Base-by-base conservation (phyloP, 1,140 invertebrate genomes). In the Chironomus striatipennis region DNA sequence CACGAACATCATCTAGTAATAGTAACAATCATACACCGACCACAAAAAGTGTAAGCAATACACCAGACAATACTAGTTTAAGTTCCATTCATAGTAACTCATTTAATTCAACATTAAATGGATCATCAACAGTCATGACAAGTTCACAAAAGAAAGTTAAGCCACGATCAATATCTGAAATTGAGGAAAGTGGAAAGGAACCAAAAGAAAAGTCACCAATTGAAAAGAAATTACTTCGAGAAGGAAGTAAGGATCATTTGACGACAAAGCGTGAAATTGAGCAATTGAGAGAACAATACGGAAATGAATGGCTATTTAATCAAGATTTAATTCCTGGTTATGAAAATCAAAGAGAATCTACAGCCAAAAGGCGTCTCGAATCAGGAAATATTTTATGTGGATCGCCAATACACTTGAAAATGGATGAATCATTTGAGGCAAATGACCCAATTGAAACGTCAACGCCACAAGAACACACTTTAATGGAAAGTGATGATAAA, bases 261-360 rank as follows among this genome's bases (percentile, higher is more conserved):
- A 85, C 87, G 77, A 86, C 85, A 0, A 89, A 89, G 76, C 84
- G 85, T 75, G 84, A 89, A 79, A 86, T 90, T 74, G 82, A 88
- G 74, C 83, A 82, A 18, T 75, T 89, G 9, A 80, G 87, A 12
- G 79, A 86, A 75, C 85, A 85, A 57, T 88, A 85, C 79, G 88
- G 88, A 8, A 84, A 85, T 76, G 83, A 86, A 65, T 90, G 88
- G 88, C 76, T 90, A 12, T 85, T 85, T 64, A 83, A 80, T 75
- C 82, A 86, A 9, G 85, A 84, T 43, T 83, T 84, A 76, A 83
- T 88, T 73, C 81, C 88, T 76, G 87, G 87, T 47, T 77, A 86
- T 34, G 81, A 85, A 78, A 78, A 57, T 75, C 7, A 24, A 57
- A 12, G 15, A 12, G 10, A 4, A 65, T 17, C 47, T 65, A 73